phyloP scores from a whole-genome alignment of 1,140 invertebrate genomes.

The Pachypsylla venusta region DNA sequence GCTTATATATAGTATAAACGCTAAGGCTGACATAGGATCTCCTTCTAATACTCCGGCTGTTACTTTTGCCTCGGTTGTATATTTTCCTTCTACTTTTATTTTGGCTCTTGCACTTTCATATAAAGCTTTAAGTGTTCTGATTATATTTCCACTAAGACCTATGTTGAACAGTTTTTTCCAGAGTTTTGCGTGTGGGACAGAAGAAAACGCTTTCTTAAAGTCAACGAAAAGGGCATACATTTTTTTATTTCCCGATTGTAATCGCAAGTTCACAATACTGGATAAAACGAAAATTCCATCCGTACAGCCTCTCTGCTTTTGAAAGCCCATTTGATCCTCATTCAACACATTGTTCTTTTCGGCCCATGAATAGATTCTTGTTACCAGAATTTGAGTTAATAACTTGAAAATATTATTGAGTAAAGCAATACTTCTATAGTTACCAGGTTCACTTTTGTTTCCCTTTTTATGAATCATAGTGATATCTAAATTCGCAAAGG shows the following conservation, averaged over 20 bases:
- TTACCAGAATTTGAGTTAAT: slow-evolving; percentile 19
- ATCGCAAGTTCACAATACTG: slow-evolving; percentile 13
- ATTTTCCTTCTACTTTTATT: slow-evolving; percentile 8
- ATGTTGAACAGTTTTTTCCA: slow-evolving; percentile 20
- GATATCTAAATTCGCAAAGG: slow-evolving; percentile 3
- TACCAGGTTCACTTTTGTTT: slow-evolving; percentile 15
- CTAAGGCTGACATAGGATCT: slow-evolving; percentile 18
- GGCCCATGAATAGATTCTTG: slow-evolving; percentile 14
- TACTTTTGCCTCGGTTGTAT: slow-evolving; percentile 10
- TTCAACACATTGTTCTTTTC: slow-evolving; percentile 16
- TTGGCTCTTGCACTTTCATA: slow-evolving; percentile 18
- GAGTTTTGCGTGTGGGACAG: slow-evolving; percentile 18
- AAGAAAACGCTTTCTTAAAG: slow-evolving; percentile 22
- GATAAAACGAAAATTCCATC: slow-evolving; percentile 20
- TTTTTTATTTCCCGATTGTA: slow-evolving; percentile 14
- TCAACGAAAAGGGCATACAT: slow-evolving; percentile 23
- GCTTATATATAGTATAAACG: slow-evolving; percentile 21
- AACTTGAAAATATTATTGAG: slow-evolving; percentile 19
- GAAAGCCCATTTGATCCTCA: slow-evolving; percentile 20
- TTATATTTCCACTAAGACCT: slow-evolving; percentile 22
- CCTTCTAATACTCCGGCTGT: slow-evolving; percentile 23
- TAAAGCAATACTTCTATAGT: slow-evolving; percentile 19
- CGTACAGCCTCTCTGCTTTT: slow-evolving; percentile 12
- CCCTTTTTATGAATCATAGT: slow-evolving; percentile 20
- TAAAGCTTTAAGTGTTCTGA: slow-evolving; percentile 17